Evolutionary conservation across 2,888 invertebrate genomes (phyloP), one percentile per base, ranked within the genome.

Genomic region (Arrhopalites spinosus): DNA sequence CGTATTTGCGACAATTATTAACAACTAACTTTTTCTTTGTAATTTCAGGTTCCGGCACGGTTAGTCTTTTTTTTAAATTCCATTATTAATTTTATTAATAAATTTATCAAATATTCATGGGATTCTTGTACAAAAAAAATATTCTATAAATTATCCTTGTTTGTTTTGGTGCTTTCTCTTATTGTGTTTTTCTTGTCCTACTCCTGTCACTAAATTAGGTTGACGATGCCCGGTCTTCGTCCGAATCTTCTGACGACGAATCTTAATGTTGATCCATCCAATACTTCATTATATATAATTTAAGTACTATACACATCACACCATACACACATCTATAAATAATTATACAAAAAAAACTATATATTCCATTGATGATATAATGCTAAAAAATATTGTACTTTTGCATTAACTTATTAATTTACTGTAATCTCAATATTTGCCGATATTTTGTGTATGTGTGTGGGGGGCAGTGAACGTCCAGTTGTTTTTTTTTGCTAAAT

Each of bases 191-290:
- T n/a, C n/a, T 13, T 20, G 5, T 56, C 56, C n/a, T 20, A 13
- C n/a, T 17, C 25, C 29, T 70, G 7, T 47, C 1, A 47, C 25
- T 27, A 25, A 3, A 3, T 5, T 23, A 68, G 68, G 63, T 74
- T 15, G 74, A 74, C 45, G 74, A 74, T 29, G 53, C 74, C 1
- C n/a, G 74, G 61, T 74, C 74, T 11, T 74, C 74, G 8, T 20
- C 68, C 25, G 74, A 74, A 69, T 45, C 67, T 47, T 50, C 64
- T 23, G 73, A 23, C 8, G 53, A 73, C n/a, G 56, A 50, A 29
- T 25, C 53, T 56, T 70, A 23, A 68, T n/a, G n/a, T 13, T 13
- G 25, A 27, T 66, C 20, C 25, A 63, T 63, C 20, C 63, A 63
- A 23, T 43, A 36, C 17, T 11, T 43, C 15, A 43, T 5, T 25